These are phyloP conservation scores for Clitarchus hookeri DNA, from an alignment of 2,888 invertebrate species.

Conservation along the genomic window DNA sequence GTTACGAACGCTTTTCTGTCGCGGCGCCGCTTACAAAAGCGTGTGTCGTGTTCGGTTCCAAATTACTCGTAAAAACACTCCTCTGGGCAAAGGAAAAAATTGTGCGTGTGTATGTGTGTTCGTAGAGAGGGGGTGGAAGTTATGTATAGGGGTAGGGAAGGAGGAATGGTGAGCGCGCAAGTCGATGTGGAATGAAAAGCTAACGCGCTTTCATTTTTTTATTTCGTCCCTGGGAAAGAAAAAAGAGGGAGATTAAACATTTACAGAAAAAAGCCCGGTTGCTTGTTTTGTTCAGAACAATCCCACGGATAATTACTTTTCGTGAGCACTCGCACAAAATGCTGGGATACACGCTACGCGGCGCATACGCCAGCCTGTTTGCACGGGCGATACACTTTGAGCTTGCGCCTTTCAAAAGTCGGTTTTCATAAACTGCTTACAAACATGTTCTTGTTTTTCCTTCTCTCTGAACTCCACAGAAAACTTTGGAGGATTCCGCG, in stretches of 20 bases:
- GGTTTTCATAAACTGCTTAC: too few species aligned
- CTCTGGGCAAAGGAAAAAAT: background rate
- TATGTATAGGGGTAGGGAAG: background rate
- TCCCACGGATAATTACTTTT: background rate
- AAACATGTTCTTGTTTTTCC: too few species aligned
- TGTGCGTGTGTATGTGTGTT: too few species aligned
- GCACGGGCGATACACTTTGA: too few species aligned
- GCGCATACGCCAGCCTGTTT: too few species aligned
- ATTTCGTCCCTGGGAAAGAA: background rate
- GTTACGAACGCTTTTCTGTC: background rate
- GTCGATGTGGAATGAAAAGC: conserved; percentile 8
- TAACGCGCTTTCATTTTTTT: conserved; percentile 7
- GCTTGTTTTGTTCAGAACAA: background rate
- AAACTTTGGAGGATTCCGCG: too few species aligned
- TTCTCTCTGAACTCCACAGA: too few species aligned
- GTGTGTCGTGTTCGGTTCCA: background rate
- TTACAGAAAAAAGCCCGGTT: background rate
- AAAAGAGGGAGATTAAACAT: background rate
- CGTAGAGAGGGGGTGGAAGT: too few species aligned
- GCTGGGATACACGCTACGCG: too few species aligned
- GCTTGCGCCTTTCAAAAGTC: too few species aligned
- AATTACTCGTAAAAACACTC: background rate
- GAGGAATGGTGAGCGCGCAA: background rate
- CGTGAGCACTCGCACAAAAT: background rate
- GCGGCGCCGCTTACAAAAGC: background rate